A percentile compares a stretch with the other conserved stretches of the same genome.
Evolutionary conservation across 2,113 vertebrate species (phyloP).

Genomic region (Mesitornis unicolor): DNA sequence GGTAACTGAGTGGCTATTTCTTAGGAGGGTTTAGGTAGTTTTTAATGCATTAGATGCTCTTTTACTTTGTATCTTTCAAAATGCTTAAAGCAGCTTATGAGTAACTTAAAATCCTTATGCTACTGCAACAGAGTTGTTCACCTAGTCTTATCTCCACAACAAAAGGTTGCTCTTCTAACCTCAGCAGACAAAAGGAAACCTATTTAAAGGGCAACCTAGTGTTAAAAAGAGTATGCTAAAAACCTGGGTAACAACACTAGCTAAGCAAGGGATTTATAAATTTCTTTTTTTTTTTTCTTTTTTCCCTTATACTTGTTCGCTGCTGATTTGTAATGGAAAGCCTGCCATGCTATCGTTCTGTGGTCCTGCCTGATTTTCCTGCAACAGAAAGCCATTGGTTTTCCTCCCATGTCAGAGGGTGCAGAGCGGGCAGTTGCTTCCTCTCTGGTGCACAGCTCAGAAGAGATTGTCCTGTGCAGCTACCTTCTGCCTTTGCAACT

Average conservation of each 20-base stretch:
- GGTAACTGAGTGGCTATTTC: background rate
- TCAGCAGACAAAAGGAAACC: background rate
- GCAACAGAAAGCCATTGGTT: background rate
- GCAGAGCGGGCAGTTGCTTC: background rate
- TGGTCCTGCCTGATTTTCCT: background rate
- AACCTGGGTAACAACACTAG: background rate
- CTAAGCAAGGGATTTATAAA: background rate
- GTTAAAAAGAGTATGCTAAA: background rate
- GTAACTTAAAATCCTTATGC: background rate
- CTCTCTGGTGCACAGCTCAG: background rate
- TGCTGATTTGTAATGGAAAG: background rate
- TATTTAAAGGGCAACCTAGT: background rate
- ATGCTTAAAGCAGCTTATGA: background rate
- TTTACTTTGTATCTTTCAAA: background rate
- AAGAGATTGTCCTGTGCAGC: background rate
- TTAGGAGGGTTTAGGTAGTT: background rate
- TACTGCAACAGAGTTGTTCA: background rate
- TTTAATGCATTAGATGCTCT: background rate
- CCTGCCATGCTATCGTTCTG: rapidly evolving
- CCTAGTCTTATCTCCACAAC: background rate
- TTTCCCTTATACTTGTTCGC: background rate
- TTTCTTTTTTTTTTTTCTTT: background rate
- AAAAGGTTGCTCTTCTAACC: background rate
- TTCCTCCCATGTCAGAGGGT: background rate
- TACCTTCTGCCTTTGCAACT: background rate